Base-by-base conservation (phyloP, 2,888 invertebrate genomes). In the Bibio marci region DNA sequence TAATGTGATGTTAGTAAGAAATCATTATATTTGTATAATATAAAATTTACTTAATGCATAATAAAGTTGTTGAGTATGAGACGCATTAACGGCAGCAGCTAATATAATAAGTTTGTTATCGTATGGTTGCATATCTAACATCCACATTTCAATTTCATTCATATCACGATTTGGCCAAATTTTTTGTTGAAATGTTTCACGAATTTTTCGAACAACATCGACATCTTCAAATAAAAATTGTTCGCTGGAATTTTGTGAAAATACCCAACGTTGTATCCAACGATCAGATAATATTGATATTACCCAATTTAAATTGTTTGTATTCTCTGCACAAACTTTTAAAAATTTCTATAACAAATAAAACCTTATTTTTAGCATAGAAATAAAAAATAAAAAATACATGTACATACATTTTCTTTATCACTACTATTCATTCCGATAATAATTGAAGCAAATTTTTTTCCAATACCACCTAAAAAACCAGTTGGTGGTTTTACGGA, bases 381-480 rank as follows among this genome's bases (percentile, higher is more conserved):
- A 17, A 30, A 12, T 14, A 15, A 39, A 41, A 28, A 30, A 11
- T 13, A n/a, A n/a, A 25, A 34, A 8, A 4, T 35, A 39, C 22
- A 39, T 18, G 13, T 10, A 12, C 46, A 43, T 37, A 60, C 61
- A 48, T 60, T 62, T 46, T 62, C 62, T 33, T 53, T 59, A 27
- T 62, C 62, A 3, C 48, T 48, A 38, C 47, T 58, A 37, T 57
- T 56, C 54, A 59, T 55, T 25, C 60, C 62, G 42, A 62, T 62
- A 8, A 62, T 50, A 42, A 63, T 62, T 2, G 59, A 61, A 1
- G 59, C 56, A 40, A 57, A 57, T 55, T 65, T 59, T 71, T 80
- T 75, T 1, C 90, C 80, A 45, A 94, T 73, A 1, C 91, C 90
- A 7, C 90, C 87, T 30, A 94, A 67, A 76, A 85, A 85, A 2